Evolutionary conservation across 2,888 invertebrate genomes (phyloP).

Genomic region (Pheosia gnoma): DNA sequence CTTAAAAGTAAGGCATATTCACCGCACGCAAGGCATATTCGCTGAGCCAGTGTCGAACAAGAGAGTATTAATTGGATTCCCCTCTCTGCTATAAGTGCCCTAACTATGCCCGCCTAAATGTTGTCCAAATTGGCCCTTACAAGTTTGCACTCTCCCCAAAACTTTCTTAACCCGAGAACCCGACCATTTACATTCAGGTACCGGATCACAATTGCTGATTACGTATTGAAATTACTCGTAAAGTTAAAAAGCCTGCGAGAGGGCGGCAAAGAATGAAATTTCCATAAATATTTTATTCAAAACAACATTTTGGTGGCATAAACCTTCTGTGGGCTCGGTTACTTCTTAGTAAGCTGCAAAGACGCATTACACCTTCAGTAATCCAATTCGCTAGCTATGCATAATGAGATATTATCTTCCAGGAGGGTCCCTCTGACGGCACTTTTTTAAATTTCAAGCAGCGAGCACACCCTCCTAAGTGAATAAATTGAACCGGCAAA

Average conservation of each 20-base stretch:
- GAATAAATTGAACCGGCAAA: constrained; percentile 36
- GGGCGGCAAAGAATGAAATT: constrained; percentile 39
- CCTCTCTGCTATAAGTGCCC: constrained; percentile 18
- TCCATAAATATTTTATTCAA: constrained; percentile 53
- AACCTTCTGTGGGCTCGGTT: constrained; percentile 40
- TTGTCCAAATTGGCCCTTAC: constrained; percentile 26
- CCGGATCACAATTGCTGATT: constrained; percentile 5
- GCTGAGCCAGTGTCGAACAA: constrained; percentile 10
- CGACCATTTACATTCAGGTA: neutral
- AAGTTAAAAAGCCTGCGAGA: constrained; percentile 15
- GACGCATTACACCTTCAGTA: constrained; percentile 44
- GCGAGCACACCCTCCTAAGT: constrained; percentile 4
- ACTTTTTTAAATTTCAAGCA: constrained; percentile 38
- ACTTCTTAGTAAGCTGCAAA: constrained; percentile 33
- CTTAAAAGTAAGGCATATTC: neutral
- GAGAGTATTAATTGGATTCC: constrained; percentile 31
- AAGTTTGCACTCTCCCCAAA: constrained; percentile 21
- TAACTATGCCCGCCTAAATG: constrained; percentile 14
- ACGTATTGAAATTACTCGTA: constrained; percentile 6
- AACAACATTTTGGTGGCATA: constrained; percentile 44
- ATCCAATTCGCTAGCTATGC: constrained; percentile 44
- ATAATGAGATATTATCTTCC: constrained; percentile 45
- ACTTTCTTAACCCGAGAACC: constrained; percentile 4
- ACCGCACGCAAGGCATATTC: neutral
- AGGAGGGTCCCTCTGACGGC: constrained; percentile 26